A percentile compares a stretch with the other conserved stretches of the same genome.
phyloP scores from a whole-genome alignment of 2,888 invertebrate genomes.

The Ormyrus nitidulus region DNA sequence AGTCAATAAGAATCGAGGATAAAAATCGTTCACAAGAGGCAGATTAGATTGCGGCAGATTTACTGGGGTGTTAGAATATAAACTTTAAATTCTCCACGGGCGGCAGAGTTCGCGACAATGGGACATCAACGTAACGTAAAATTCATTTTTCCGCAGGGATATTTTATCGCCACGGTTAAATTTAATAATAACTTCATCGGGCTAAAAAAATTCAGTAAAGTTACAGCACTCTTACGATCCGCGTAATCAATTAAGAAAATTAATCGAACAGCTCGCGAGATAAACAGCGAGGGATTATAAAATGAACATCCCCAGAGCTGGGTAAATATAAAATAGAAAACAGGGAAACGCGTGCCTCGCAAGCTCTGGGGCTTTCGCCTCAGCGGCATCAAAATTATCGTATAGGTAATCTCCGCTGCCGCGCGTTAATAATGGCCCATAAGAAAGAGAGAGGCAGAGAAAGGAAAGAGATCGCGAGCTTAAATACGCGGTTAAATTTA shows the following conservation, averaged over 20 bases:
- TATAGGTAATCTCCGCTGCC: neutral
- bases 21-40: neutral
- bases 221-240: no score
- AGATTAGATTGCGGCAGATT: conserved; percentile 47
- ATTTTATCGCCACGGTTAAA: no score
- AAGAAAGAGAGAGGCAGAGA: conserved; percentile 1
- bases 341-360: neutral
- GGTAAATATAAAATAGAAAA: neutral
- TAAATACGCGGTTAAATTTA: conserved; percentile 46
- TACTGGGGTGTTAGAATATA: conserved; percentile 1
- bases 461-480: neutral
- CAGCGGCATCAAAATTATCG: conserved; percentile 14
- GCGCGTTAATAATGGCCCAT: conserved; percentile 20
- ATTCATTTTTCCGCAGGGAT: no score
- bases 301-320: no score
- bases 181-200: no score
- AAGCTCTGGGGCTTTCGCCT: neutral
- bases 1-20: neutral
- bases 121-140: no score
- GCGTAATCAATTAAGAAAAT: no score
- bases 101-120: neutral
- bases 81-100: conserved; percentile 24
- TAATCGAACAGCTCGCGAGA: no score
- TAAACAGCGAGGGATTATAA: no score
- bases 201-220: no score